Base-by-base conservation (phyloP, 2,888 invertebrate species). In the Diplolepis rosae region DNA sequence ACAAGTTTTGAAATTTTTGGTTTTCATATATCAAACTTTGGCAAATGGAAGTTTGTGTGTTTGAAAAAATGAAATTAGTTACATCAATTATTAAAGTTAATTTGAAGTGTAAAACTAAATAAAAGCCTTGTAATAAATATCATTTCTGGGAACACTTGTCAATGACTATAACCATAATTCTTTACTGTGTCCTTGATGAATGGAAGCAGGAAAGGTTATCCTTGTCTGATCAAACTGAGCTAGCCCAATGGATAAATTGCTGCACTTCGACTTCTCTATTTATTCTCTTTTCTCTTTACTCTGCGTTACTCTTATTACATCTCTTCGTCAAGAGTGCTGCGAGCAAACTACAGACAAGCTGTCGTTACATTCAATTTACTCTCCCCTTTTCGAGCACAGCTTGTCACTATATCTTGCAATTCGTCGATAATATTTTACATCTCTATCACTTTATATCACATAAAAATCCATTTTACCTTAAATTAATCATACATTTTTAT, bases 231-330 rank as follows among this genome's bases (percentile, higher is more conserved):
- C 84, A 78, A 83, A 76, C 77, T 84, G 77, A 83, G 84, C 83
- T 82, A 77, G 82, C 82, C 78, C 81, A 84, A 85, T 85, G 78
- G 79, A 85, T 84, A 85, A 85, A 85, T 85, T 84, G 81, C 83
- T 69, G 70, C 71, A 73, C 77, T 71, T 77, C 71, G 72, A 67
- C 65, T 42, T 56, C 28, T 66, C 54, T 68, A 72, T 74, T 74
- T 75, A 70, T 73, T 74, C 71, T 68, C 61, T 70, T 66, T 69
- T 72, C 54, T 71, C 66, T 71, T 67, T 69, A 72, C 52, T 67
- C 7, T 42, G 27, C 35, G 48, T 39, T 9, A 66, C 42, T 72
- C 69, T 61, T 61, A 39, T 61, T 39, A 7, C 39, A 39, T 61
- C 24, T 61, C 39, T 24, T 52, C 7, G 18, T 54, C 39, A 24